Base-by-base conservation (phyloP, 2,797 vertebrate species). In the Scolopax rusticola region DNA sequence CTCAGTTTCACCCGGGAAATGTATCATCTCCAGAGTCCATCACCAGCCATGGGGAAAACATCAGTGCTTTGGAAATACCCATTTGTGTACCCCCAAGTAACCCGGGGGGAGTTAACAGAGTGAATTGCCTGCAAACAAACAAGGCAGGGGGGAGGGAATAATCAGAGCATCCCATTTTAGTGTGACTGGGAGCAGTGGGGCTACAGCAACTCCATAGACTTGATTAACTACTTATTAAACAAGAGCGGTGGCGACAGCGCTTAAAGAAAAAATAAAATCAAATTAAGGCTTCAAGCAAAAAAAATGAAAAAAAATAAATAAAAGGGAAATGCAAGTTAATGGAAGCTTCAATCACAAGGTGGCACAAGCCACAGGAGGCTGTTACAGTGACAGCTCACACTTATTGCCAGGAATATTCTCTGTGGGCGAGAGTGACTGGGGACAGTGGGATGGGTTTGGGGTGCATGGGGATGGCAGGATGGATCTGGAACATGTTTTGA, bases 191-290 rank as follows among this genome's bases (percentile, higher is more conserved):
- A 96, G 91, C 82, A 91, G 75, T 38, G 85, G 70, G 90, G 74
- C 82, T 88, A 78, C 63, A 70, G 51, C 50, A 74, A 43, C 69
- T 92, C 89, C 18, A 3, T 32, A 75, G 93, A 95, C 82, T 68
- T 95, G 93, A 97, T 97, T 96, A 97, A 77, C 70, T 93, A 43
- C 89, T 97, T 97, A 97, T 98, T 96, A 97, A 97, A 97, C 43
- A 75, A 92, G 70, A 96, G 78, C 60, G 12, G 69, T 73, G 69
- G 73, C 28, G 74, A 96, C 77, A 84, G 78, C 32, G 20, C 76
- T 97, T 90, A 96, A 61, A 15, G n/a, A 20, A 27, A 20, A 47
- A 51, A 97, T 92, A 93, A 92, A 86, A 84, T 81, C 89, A 95
- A 97, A 97, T 98, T 92, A 97, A 71, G 56, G 57, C 79, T 98